Evolutionary conservation across 2,888 invertebrate species (phyloP).

Genomic region (Drosophila glabriapex): DNA sequence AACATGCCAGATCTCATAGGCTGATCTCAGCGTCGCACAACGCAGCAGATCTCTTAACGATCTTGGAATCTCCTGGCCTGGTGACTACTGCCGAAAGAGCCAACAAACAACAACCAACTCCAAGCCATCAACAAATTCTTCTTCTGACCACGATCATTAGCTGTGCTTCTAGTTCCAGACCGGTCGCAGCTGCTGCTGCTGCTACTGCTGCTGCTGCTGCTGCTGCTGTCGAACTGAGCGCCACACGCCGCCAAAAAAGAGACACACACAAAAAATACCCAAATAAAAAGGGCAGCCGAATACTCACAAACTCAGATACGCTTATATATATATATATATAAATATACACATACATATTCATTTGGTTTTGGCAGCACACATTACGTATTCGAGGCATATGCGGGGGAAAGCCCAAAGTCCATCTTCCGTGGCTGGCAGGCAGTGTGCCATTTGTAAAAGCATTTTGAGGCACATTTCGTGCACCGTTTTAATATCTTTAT

Average conservation of each 20-base stretch:
- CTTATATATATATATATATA: conserved; percentile 49
- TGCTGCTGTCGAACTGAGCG: conserved; percentile 46
- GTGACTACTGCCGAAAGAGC: conserved; percentile 16
- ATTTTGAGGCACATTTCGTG: conserved; percentile 78
- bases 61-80: conserved; percentile 60
- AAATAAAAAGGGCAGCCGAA: conserved; percentile 56
- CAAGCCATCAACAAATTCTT: conserved; percentile 53
- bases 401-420: conserved; percentile 64
- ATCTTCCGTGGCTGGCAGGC: conserved; percentile 35
- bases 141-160: conserved; percentile 51
- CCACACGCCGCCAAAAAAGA: conserved; percentile 60
- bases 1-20: conserved; percentile 54
- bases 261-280: conserved; percentile 23
- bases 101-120: conserved; percentile 16
- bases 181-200: conserved; percentile 19
- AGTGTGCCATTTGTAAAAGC: conserved; percentile 71
- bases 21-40: conserved; percentile 63
- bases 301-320: conserved; percentile 24
- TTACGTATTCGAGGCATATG: conserved; percentile 66
- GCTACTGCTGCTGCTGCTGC: conserved; percentile 13
- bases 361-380: conserved; percentile 40
- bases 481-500: conserved; percentile 82
- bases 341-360: conserved; percentile 63
- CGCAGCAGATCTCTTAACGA: conserved; percentile 80
- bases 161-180: conserved; percentile 11